Conservation (phyloP, 2,797 vertebrate species). For the Molossus alvarezi region DNA sequence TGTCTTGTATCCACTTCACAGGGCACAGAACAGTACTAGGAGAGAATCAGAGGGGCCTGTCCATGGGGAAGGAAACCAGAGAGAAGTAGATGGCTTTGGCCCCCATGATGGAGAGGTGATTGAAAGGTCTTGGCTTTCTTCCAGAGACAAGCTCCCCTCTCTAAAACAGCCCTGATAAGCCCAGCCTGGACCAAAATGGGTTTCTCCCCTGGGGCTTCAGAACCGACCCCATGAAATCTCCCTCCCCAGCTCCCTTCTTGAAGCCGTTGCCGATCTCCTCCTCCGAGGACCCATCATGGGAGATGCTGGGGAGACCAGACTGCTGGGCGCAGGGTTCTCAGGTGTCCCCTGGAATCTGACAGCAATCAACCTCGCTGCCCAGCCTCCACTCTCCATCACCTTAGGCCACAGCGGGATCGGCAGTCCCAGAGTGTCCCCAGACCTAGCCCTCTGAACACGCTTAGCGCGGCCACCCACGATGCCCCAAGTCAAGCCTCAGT, state of each 20-base stretch:
- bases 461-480: background rate
- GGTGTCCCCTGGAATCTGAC: background rate
- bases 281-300: background rate
- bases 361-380: background rate
- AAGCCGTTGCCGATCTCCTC: background rate
- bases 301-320: slow-evolving; percentile 10
- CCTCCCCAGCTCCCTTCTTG: background rate
- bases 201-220: slow-evolving; percentile 4
- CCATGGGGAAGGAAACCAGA: background rate
- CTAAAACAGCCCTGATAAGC: background rate
- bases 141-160: background rate
- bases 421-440: background rate
- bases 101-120: background rate
- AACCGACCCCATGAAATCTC: background rate
- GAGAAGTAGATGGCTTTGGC: background rate
- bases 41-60: background rate
- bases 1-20: background rate
- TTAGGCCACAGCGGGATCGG: background rate
- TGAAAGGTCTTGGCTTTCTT: background rate
- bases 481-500: background rate
- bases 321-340: background rate
- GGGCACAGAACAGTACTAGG: background rate
- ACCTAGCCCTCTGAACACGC: background rate
- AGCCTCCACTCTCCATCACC: background rate
- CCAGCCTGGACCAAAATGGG: background rate